phyloP scores from a whole-genome alignment of 2,888 invertebrate species.

The Glyphotaelius pellucidus region DNA sequence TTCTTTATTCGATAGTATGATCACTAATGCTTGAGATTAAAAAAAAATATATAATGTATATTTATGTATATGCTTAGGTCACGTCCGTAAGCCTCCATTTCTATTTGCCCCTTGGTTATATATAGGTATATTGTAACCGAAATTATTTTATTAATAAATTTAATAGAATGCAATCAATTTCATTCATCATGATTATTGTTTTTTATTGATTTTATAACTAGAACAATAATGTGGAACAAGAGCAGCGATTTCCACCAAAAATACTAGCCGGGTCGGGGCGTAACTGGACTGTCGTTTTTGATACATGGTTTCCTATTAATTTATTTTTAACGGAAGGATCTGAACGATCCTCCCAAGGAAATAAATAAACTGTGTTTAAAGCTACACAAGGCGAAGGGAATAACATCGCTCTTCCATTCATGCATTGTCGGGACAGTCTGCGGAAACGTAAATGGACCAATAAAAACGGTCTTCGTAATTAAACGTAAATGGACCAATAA shows the following conservation, averaged over 20 bases:
- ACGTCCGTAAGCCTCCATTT: no score
- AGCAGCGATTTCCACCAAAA: background rate
- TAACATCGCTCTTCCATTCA: background rate
- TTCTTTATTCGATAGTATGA: no score
- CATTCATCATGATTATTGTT: background rate
- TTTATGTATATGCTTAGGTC: no score
- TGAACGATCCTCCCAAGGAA: conserved; percentile 56
- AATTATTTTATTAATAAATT: background rate
- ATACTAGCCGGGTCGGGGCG: conserved; percentile 20
- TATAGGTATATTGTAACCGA: no score
- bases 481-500: conserved; percentile 20
- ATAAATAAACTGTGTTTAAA: conserved; percentile 53
- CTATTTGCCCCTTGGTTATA: no score
- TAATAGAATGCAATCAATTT: background rate
- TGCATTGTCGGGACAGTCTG: background rate
- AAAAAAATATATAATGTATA: no score
- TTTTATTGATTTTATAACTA: background rate
- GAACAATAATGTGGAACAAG: background rate
- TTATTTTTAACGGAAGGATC: conserved; percentile 60
- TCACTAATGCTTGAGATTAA: no score
- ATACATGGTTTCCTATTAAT: conserved; percentile 56
- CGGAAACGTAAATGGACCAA: conserved; percentile 24
- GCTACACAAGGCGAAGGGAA: conserved; percentile 7
- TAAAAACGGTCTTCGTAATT: background rate
- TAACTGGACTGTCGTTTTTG: conserved; percentile 59